These are phyloP conservation scores for Lithophane leautieri DNA, from an alignment of 2,888 invertebrate genomes.

Conservation along the genomic window DNA sequence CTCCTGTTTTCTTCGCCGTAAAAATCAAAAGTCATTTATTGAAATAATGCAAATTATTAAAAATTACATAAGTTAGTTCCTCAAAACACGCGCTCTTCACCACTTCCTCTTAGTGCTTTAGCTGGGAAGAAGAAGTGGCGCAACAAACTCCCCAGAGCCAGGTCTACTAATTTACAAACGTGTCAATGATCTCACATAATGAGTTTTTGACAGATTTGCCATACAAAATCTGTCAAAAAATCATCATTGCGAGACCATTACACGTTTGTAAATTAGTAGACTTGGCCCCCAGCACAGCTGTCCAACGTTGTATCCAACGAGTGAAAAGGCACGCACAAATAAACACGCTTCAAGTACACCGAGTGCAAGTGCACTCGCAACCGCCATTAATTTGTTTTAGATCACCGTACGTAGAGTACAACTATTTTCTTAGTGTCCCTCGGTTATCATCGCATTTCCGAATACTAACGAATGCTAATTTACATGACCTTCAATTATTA, in stretches of 20 bases:
- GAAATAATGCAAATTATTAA: not conserved
- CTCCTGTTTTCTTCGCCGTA: too few species aligned
- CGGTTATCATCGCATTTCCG: too few species aligned
- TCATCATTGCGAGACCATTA: too few species aligned
- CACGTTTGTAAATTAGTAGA: too few species aligned
- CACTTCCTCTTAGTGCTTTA: not conserved
- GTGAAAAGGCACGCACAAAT: not conserved
- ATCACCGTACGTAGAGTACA: not conserved
- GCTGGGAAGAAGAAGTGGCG: not conserved
- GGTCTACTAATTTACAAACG: too few species aligned
- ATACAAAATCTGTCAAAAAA: too few species aligned
- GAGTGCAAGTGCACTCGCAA: not conserved
- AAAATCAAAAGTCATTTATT: not conserved
- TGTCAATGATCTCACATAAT: too few species aligned
- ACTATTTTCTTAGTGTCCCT: too few species aligned
- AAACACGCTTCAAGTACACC: not conserved
- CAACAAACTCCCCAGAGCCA: not conserved
- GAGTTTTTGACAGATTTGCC: too few species aligned
- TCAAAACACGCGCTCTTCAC: not conserved
- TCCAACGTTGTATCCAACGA: not conserved
- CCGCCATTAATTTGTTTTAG: constrained; percentile 3
- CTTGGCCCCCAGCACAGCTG: not conserved
- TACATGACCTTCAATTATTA: too few species aligned
- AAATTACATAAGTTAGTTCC: not conserved
- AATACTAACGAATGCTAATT: too few species aligned